These are phyloP conservation scores for Montipora foliosa DNA, from an alignment of 64 coral and sea anemone species.

Conservation along the genomic window DNA sequence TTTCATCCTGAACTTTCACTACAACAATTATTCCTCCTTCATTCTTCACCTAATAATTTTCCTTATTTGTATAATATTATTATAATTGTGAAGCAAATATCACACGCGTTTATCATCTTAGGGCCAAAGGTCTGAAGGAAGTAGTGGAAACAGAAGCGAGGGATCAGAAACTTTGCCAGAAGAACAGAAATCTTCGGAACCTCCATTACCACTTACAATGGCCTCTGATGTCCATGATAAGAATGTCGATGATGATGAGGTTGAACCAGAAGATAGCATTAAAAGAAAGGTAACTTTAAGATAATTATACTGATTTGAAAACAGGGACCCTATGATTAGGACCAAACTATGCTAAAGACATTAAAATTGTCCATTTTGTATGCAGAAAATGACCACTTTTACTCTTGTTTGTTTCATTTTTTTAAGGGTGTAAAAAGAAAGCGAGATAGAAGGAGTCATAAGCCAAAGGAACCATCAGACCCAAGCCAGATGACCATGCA, in stretches of 20 bases:
- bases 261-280: not conserved
- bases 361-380: too few relatives aligned
- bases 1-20: too few relatives aligned
- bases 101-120: not conserved
- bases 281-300: conserved; percentile 18
- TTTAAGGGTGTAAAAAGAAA: conserved; percentile 40
- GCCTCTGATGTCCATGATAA: not conserved
- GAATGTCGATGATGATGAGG: not conserved
- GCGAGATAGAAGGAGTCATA: conserved; percentile 20
- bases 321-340: too few relatives aligned
- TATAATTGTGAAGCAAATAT: not conserved
- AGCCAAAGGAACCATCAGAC: conserved; percentile 64
- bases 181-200: not conserved
- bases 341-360: too few relatives aligned
- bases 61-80: too few relatives aligned
- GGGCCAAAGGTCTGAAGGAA: not conserved
- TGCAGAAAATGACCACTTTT: not conserved
- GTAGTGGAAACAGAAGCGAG: conserved; percentile 2
- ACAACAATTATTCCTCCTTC: too few relatives aligned
- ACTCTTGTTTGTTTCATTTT: not conserved
- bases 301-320: too few relatives aligned
- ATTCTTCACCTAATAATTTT: too few relatives aligned
- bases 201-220: not conserved
- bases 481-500: conserved; percentile 72
- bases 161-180: not conserved